phyloP scores from a whole-genome alignment of 2,113 vertebrate genomes.

The Paratilapia polleni region DNA sequence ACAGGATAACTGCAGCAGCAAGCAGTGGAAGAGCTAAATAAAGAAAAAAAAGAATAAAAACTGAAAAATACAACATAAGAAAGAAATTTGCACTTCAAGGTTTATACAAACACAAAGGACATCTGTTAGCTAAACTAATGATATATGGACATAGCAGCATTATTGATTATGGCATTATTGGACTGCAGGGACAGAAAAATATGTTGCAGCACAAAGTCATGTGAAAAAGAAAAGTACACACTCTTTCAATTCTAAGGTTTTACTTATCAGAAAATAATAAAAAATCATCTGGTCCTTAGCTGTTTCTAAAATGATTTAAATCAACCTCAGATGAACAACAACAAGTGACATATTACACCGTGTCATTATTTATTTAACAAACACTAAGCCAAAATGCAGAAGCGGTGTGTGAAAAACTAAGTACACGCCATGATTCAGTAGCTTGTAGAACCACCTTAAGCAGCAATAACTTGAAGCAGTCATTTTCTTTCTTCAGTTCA shows the following conservation, averaged over 20 bases:
- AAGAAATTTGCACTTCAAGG: slow-evolving; percentile 13
- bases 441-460: too few species aligned
- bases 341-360: not conserved
- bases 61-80: not conserved
- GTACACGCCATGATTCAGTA: too few species aligned
- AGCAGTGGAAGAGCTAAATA: slow-evolving; percentile 26
- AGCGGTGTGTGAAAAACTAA: not conserved
- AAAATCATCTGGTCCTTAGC: not conserved
- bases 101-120: not conserved
- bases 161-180: not conserved
- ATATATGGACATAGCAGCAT: not conserved
- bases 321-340: not conserved
- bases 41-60: slow-evolving; percentile 21
- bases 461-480: not conserved
- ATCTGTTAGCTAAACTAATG: not conserved
- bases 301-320: not conserved
- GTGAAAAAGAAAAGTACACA: not conserved
- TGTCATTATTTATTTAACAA: not conserved
- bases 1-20: slow-evolving; percentile 33
- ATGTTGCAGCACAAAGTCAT: not conserved
- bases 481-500: not conserved
- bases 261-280: not conserved
- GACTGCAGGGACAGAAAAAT: not conserved
- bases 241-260: not conserved
- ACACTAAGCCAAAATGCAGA: not conserved